Evolutionary conservation across 2,113 vertebrate species (phyloP), one percentile per base, ranked within the genome.

Genomic region (Antigone vipio): DNA sequence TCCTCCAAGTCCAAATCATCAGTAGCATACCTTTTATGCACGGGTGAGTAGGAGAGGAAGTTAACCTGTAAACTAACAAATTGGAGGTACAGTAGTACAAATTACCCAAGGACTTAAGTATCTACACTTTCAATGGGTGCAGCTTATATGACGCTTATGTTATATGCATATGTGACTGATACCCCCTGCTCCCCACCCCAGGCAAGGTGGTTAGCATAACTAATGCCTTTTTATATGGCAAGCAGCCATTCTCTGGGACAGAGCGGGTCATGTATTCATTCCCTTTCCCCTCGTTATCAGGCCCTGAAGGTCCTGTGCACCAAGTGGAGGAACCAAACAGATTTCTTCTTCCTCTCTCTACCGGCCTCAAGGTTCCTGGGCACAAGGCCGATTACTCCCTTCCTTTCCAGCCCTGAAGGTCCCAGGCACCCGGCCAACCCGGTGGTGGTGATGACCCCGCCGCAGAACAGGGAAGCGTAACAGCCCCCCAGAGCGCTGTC

Each of bases 211-310:
- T 44, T 26, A 52, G 30, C 10, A 3, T 7, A 40, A 47, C 13
- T 24, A 35, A 23, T 0, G 0, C 24, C 42, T 12, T 40, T 32
- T 45, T 30, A 29, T 2, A 49, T 26, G n/a, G 13, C 23, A 35
- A 55, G 34, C 20, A n/a, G 67, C 20, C 23, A 16, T 20, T 19
- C 22, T 10, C 29, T 47, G 34, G 8, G 21, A 24, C n/a, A 0
- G 0, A 29, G 15, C 0, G 1, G 8, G 4, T 63, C 27, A 20
- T 0, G 0, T 23, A 30, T 6, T 62, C 4, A 1, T 58, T 68
- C 15, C 26, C 9, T n/a, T 42, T n/a, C 35, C 16, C 20, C 20
- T 32, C 47, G 5, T 24, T 35, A 50, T 4, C 40, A 79, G 32
- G 22, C 45, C 30, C 12, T 47, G 26, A 53, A 66, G 24, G 29